Evolutionary conservation across 1,140 invertebrate genomes (phyloP).

Genomic region (Neodiprion pinetum): DNA sequence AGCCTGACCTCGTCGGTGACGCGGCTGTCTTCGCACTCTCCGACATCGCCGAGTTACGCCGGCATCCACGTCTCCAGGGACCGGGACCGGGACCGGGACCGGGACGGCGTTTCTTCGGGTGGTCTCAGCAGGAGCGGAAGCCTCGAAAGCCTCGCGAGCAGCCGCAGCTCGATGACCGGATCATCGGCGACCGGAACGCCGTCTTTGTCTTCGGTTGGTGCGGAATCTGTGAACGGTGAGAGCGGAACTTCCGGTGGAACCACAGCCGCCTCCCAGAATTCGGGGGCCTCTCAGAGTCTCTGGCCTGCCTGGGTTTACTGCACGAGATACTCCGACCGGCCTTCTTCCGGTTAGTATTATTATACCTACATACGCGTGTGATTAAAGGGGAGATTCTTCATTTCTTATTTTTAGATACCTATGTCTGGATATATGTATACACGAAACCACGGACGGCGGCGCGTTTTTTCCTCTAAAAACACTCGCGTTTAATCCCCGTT

Average conservation of each 20-base stretch:
- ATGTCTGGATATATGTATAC: too few species aligned
- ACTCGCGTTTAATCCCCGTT: too few species aligned
- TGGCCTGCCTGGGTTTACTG: constrained; percentile 99
- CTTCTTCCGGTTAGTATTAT: constrained; percentile 85
- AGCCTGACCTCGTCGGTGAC: constrained; percentile 37
- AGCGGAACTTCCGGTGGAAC: constrained; percentile 31
- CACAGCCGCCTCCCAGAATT: constrained; percentile 9
- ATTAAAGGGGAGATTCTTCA: background rate
- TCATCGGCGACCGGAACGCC: constrained; percentile 47
- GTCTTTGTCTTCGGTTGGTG: constrained; percentile 45
- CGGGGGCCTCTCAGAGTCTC: constrained; percentile 49
- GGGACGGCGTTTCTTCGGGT: constrained; percentile 39
- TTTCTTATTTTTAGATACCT: too few species aligned
- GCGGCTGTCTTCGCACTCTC: constrained; percentile 35
- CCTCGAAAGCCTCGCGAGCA: constrained; percentile 57
- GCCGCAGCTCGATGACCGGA: constrained; percentile 53
- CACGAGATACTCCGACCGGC: constrained; percentile 95
- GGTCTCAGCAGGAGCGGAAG: constrained; percentile 53
- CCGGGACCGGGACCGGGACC: constrained; percentile 24
- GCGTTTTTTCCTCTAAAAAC: too few species aligned
- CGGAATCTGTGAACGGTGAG: constrained; percentile 47
- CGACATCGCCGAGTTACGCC: constrained; percentile 11
- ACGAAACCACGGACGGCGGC: too few species aligned
- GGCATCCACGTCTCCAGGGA: constrained; percentile 21
- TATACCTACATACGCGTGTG: constrained; percentile 27